Percentiles rank a stretch among this genome's conserved stretches.
Conservation (phyloP, 2,797 vertebrate species). For the Oceanodroma leucorhoa region DNA sequence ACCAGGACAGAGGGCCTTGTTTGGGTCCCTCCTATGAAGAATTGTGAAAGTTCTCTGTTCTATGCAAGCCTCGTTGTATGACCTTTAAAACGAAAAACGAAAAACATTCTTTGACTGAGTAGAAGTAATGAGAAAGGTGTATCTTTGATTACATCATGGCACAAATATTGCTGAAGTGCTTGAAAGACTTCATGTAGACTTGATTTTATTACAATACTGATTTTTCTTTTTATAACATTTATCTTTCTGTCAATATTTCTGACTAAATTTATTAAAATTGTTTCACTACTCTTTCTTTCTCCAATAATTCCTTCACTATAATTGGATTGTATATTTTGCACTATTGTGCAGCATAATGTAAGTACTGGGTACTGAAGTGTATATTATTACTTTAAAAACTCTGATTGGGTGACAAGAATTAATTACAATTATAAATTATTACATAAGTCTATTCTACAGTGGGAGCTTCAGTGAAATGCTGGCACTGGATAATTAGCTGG, state of each 20-base stretch:
- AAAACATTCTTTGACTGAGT: neutral
- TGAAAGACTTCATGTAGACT: neutral
- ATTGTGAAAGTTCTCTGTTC: neutral
- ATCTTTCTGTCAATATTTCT: neutral
- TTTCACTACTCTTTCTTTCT: neutral
- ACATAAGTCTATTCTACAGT: neutral
- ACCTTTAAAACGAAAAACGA: neutral
- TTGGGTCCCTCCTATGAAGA: neutral
- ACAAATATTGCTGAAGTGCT: neutral
- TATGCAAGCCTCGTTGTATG: neutral
- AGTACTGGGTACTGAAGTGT: neutral
- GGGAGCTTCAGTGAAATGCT: slow-evolving; percentile 16
- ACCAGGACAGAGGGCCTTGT: neutral
- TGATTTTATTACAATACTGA: neutral
- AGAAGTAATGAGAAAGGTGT: neutral
- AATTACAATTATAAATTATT: slow-evolving; percentile 48
- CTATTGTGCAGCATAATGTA: neutral
- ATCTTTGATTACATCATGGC: neutral
- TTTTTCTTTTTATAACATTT: neutral
- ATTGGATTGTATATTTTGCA: neutral
- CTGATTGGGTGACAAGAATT: slow-evolving; percentile 20
- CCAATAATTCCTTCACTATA: neutral
- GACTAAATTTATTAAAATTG: neutral
- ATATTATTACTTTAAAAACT: slow-evolving; percentile 5
- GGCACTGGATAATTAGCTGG: slow-evolving; percentile 12